Base-by-base conservation (phyloP, 2,797 vertebrate genomes). In the Neosilurus mollespiculum region DNA sequence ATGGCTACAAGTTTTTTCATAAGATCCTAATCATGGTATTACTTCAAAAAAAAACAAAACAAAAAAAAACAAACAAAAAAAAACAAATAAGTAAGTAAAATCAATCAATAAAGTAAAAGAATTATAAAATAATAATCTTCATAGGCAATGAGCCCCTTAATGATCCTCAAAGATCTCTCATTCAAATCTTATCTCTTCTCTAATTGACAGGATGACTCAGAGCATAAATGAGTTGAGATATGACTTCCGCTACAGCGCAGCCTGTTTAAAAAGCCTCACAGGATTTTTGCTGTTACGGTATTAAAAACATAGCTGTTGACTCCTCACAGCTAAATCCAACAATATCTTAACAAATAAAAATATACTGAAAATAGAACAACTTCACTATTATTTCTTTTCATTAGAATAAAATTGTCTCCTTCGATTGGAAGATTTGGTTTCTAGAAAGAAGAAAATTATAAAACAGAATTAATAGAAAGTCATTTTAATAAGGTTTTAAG, bases 151-250 rank as follows among this genome's bases (percentile, higher is more conserved):
- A 12, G 4, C 53, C 58, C 43, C 43, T 5, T 43, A 76, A 34
- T 5, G 10, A 34, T 58, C 5, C 26, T 73, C 71, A 30, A 37
- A 22, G 54, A 37, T 61, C 73, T 61, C 56, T n/a, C 30, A 37
- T 1, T 76, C 54, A n/a, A 59, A 76, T 59, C 56, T 59, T 12
- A 76, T 76, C 73, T 76, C 73, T 43, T 15, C 43, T 69, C 37
- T 54, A 26, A 72, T 9, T 54, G 70, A 26, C 49, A 73, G 71
- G 24, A 30, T 18, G 56, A 49, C 7, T 77, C 73, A 77, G 30
- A n/a, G 30, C 0, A 3, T 37, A 61, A 76, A 76, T 22, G 11
- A 43, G 56, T 9, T 8, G 73, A 77, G 73, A 77, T 15, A 77
- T 2, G 11, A 61, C 53, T 30, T 73, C 51, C 71, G 15, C n/a